These are phyloP conservation scores for Bedellia somnulentella DNA, from an alignment of 2,888 invertebrate genomes.

Conservation along the genomic window DNA sequence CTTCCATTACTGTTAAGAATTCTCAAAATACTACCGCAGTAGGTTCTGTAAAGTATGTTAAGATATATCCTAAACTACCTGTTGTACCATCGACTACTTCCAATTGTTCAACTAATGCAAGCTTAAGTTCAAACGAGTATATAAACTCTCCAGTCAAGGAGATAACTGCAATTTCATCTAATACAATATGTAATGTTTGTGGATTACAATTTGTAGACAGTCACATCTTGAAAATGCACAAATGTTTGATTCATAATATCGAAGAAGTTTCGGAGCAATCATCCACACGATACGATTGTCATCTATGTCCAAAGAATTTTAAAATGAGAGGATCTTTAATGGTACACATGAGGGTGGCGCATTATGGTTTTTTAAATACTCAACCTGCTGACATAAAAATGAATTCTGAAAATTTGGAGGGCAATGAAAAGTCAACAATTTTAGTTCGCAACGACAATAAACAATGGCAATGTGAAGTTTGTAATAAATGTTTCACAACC, in stretches of 20 bases:
- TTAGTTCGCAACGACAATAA: conserved; percentile 61
- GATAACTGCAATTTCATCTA: conserved; percentile 21
- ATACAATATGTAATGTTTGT: conserved; percentile 67
- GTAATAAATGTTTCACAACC: conserved; percentile 82
- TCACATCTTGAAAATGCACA: conserved; percentile 73
- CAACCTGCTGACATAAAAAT: conserved; percentile 21
- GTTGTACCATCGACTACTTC: conserved; percentile 34
- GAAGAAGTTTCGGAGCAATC: conserved; percentile 30
- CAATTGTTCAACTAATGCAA: conserved; percentile 9
- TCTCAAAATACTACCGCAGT: conserved; percentile 20
- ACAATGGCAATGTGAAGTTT: conserved; percentile 85
- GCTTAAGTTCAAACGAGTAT: neutral
- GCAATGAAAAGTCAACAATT: conserved; percentile 16
- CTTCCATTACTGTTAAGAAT: neutral
- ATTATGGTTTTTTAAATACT: conserved; percentile 65
- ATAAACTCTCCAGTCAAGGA: conserved; percentile 17
- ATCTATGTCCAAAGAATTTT: conserved; percentile 77
- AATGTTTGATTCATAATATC: conserved; percentile 68
- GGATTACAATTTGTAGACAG: conserved; percentile 70
- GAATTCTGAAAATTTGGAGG: conserved; percentile 14
- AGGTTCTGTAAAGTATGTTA: conserved; percentile 41
- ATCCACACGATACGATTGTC: conserved; percentile 66
- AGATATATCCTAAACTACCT: conserved; percentile 49
- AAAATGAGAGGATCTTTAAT: conserved; percentile 81
- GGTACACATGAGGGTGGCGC: conserved; percentile 80